Conservation (phyloP, 2,888 invertebrate species). For the Euzophera pinguis region DNA sequence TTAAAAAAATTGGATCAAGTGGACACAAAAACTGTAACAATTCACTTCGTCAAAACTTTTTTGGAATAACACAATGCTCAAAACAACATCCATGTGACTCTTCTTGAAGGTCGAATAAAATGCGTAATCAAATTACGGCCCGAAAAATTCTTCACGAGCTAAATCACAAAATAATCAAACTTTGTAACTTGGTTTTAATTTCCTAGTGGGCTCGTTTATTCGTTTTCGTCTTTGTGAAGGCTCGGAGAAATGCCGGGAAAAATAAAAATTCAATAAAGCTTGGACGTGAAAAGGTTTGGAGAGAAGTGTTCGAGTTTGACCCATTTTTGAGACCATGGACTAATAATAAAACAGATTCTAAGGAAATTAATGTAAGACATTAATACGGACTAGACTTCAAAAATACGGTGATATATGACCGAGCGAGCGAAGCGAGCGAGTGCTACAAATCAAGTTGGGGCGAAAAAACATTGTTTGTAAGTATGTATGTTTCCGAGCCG, state of each 20-base stretch:
- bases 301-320: not conserved
- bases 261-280: constrained; percentile 10
- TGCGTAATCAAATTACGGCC: constrained; percentile 24
- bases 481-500: no score
- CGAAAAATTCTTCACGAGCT: constrained; percentile 25
- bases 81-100: not conserved
- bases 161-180: constrained; percentile 34
- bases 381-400: no score
- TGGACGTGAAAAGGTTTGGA: not conserved
- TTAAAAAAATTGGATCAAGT: not conserved
- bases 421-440: no score
- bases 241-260: constrained; percentile 7
- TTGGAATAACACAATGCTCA: not conserved
- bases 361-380: no score
- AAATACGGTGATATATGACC: no score
- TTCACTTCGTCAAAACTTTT: not conserved
- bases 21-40: not conserved
- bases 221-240: constrained; percentile 17
- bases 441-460: no score
- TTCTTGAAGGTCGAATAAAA: constrained; percentile 15
- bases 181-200: constrained; percentile 30
- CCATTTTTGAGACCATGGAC: not conserved
- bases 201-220: constrained; percentile 22
- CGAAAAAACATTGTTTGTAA: no score
- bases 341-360: no score